Conservation (phyloP, 2,113 vertebrate genomes). For the Ictidomys tridecemlineatus region DNA sequence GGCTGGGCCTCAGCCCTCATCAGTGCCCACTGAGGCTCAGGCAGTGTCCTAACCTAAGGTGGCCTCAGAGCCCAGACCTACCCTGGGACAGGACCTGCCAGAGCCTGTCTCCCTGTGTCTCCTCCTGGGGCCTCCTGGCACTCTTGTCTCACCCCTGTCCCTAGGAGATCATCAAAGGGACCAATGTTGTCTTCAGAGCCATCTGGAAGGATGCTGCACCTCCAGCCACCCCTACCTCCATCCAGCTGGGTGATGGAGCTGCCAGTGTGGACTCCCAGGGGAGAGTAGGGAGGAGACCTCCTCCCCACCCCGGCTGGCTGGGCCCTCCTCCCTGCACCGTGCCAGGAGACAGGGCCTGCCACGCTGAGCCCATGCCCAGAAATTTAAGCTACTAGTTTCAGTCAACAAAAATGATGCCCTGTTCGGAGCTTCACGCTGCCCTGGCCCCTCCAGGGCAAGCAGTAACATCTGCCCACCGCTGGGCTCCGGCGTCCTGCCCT, state of each 20-base stretch:
- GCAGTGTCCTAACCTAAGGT: background rate
- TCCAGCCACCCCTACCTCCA: rapidly evolving
- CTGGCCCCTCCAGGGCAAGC: background rate
- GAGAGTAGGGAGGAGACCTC: background rate
- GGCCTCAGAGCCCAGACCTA: background rate
- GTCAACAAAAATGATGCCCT: background rate
- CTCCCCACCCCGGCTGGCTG: background rate
- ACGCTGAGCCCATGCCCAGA: background rate
- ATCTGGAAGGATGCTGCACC: background rate
- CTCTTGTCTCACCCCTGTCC: background rate
- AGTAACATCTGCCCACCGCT: rapidly evolving
- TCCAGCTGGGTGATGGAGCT: background rate
- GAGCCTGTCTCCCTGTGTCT: rapidly evolving
- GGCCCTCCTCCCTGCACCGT: background rate
- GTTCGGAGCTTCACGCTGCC: background rate
- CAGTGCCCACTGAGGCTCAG: background rate
- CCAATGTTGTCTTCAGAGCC: background rate
- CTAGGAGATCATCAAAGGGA: background rate
- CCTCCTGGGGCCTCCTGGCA: background rate
- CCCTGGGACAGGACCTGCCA: background rate
- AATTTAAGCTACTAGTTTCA: background rate
- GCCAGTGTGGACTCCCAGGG: background rate
- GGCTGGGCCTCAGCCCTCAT: background rate
- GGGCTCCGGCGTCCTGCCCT: background rate
- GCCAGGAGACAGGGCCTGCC: background rate